phyloP scores from a whole-genome alignment of 2,797 vertebrate genomes.

The Notoglanidium macrostoma region DNA sequence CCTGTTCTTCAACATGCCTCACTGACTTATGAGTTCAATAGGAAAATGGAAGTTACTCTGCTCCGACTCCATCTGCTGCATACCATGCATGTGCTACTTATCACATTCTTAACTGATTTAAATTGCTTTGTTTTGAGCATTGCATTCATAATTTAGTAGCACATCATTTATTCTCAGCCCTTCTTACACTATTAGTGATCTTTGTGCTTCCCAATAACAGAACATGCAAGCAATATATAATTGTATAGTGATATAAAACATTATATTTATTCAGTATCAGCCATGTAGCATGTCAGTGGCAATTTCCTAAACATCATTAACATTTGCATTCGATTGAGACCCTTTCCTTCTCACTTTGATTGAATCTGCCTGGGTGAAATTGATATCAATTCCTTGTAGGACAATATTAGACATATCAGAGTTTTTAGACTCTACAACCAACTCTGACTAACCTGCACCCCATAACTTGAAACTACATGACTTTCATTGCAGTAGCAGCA shows the following conservation, averaged over 20 bases:
- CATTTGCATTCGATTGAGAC: background rate
- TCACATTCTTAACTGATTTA: slow-evolving; percentile 1
- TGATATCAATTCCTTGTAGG: background rate
- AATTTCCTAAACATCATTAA: background rate
- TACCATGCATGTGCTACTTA: slow-evolving; percentile 34
- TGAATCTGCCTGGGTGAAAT: slow-evolving; percentile 5
- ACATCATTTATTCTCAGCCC: background rate
- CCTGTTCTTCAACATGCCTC: slow-evolving; percentile 33
- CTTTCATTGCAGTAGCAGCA: slow-evolving; percentile 58
- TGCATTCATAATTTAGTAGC: background rate
- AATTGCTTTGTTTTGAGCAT: background rate
- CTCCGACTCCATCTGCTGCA: slow-evolving; percentile 11
- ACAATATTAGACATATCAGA: background rate
- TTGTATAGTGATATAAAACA: background rate
- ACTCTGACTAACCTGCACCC: slow-evolving; percentile 22
- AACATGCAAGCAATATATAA: background rate
- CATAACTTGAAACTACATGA: background rate
- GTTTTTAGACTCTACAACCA: slow-evolving; percentile 2
- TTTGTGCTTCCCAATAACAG: slow-evolving; percentile 10
- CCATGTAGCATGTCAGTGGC: background rate
- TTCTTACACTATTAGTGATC: background rate
- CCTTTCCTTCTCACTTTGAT: background rate
- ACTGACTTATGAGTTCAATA: slow-evolving; percentile 58
- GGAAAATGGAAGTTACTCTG: slow-evolving; percentile 1
- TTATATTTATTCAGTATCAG: background rate